Evolutionary conservation across 2,888 invertebrate genomes (phyloP).

Genomic region (Sarcophaga carnaria): DNA sequence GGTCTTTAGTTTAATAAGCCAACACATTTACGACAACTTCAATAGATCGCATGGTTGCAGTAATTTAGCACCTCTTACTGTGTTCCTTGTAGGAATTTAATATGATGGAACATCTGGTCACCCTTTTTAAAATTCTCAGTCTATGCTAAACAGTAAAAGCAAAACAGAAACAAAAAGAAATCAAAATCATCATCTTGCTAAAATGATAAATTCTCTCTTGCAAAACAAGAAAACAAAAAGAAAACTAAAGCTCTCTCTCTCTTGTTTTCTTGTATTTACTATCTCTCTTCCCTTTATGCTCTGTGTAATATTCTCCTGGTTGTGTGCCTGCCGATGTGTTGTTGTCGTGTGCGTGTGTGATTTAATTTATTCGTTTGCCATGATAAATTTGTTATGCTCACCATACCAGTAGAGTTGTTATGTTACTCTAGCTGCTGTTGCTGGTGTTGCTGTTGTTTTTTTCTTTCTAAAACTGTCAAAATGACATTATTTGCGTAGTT

Average conservation of each 20-base stretch:
- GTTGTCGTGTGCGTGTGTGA: neutral
- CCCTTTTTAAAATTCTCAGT: too few relatives aligned
- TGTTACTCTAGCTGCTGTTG: neutral
- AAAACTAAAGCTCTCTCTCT: neutral
- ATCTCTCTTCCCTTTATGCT: neutral
- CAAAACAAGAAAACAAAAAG: neutral
- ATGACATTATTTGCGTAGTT: constrained; percentile 72
- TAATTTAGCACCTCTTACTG: too few relatives aligned
- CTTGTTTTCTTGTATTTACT: neutral
- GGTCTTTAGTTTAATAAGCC: too few relatives aligned
- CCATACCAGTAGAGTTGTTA: constrained; percentile 11
- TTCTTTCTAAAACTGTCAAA: constrained; percentile 62
- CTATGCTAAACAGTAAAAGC: too few relatives aligned
- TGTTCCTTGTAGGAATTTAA: too few relatives aligned
- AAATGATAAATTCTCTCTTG: too few relatives aligned
- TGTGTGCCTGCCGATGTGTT: neutral
- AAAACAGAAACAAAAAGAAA: too few relatives aligned
- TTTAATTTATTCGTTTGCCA: constrained; percentile 42
- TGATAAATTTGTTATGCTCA: constrained; percentile 39
- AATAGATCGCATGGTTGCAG: too few relatives aligned
- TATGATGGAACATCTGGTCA: too few relatives aligned
- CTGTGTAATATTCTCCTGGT: neutral
- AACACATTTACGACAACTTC: too few relatives aligned
- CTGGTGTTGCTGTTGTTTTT: constrained; percentile 10
- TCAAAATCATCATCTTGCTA: too few relatives aligned